These are phyloP conservation scores for Tenthredo amoena DNA, from an alignment of 2,888 invertebrate genomes.

Conservation along the genomic window DNA sequence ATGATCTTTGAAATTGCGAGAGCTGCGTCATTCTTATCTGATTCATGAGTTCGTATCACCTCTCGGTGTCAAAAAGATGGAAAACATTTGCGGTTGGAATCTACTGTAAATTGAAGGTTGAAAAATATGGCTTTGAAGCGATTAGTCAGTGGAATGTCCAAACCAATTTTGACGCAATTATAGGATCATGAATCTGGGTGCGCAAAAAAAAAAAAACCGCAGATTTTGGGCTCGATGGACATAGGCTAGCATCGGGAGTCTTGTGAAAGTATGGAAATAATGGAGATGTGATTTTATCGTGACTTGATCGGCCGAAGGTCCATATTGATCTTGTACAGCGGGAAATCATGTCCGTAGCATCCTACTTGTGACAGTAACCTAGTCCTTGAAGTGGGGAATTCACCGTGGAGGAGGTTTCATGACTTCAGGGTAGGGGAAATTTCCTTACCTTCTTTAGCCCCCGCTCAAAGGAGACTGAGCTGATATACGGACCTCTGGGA, in stretches of 20 bases:
- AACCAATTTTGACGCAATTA: background rate
- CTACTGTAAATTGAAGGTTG: background rate
- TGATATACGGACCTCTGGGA: background rate
- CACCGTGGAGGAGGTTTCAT: background rate
- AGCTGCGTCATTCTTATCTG: background rate
- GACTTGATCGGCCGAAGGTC: constrained; percentile 7
- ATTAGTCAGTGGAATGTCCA: constrained; percentile 12
- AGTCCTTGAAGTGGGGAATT: constrained; percentile 42
- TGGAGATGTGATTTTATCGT: background rate
- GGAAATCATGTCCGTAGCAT: background rate
- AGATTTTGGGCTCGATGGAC: background rate
- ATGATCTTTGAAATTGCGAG: background rate
- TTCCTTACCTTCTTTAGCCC: constrained; percentile 3
- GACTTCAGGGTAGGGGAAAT: constrained; percentile 1
- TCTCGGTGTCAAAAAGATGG: background rate
- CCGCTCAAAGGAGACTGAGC: constrained; percentile 28
- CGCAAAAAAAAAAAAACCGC: background rate
- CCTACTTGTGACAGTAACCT: constrained; percentile 22
- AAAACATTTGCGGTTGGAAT: background rate
- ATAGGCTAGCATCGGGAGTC: background rate
- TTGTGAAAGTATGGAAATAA: background rate
- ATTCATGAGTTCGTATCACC: background rate
- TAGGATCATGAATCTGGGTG: background rate
- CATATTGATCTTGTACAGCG: constrained; percentile 4
- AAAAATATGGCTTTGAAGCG: background rate